Conservation (phyloP, 1,140 invertebrate genomes). For the Dendroctonus valens region DNA sequence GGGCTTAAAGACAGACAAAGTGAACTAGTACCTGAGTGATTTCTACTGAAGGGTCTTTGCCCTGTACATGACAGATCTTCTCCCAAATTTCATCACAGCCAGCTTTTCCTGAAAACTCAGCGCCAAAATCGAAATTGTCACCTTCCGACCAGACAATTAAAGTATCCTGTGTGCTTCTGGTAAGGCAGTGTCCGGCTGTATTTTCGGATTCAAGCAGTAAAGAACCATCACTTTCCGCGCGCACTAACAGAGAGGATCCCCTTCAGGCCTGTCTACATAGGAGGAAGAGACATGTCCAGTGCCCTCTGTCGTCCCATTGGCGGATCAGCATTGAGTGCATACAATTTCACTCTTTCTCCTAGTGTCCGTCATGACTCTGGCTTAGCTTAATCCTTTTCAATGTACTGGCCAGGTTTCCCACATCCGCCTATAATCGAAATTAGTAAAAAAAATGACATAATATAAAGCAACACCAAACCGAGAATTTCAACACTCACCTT, state of each 20-base stretch:
- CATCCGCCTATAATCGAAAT: conserved; percentile 45
- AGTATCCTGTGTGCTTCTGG: conserved; percentile 98
- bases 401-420: conserved; percentile 45
- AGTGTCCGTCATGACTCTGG: conserved; percentile 76
- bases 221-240: conserved; percentile 93
- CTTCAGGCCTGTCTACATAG: conserved; percentile 91
- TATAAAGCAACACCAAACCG: conserved; percentile 10
- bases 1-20: too few species aligned
- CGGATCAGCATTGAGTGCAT: conserved; percentile 95
- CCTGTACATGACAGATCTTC: conserved; percentile 98
- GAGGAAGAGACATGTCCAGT: conserved; percentile 96
- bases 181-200: conserved; percentile 96
- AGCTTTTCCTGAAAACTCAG: conserved; percentile 99
- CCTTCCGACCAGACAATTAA: conserved; percentile 99
- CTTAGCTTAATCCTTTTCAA: conserved; percentile 35
- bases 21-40: conserved; percentile 72
- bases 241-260: conserved; percentile 91
- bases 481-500: not conserved
- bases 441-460: conserved; percentile 38
- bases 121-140: conserved; percentile 97
- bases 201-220: conserved; percentile 94
- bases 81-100: conserved; percentile 99
- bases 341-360: conserved; percentile 94
- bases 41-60: conserved; percentile 96
- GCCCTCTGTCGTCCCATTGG: conserved; percentile 97